Base-by-base conservation (phyloP, 1,140 invertebrate species). In the Neelides sp. region DNA sequence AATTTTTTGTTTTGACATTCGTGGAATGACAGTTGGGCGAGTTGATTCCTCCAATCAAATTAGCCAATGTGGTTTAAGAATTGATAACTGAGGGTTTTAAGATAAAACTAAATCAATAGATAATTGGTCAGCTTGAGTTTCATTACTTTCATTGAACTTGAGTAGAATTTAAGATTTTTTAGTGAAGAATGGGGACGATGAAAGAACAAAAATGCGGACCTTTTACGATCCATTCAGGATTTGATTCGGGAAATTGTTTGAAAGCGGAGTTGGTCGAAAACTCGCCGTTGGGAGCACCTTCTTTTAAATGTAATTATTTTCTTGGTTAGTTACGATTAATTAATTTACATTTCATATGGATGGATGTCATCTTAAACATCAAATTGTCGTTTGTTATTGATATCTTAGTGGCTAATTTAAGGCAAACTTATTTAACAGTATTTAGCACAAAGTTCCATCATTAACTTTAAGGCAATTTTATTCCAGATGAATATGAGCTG, bases 201-300 rank as follows among this genome's bases (percentile, higher is more conserved):
- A 52, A 61, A 57, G 68, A 66, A 54, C 69, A 74, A 35, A 63
- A 64, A 60, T 78, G 77, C 63, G 75, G 71, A 54, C 78, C 75
- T 61, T 82, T 83, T 68, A 68, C 71, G 57, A 84, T 87, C 69
- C 75, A 77, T 58, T 79, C 82, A 59, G 77, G 82, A 67, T 89
- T 91, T 73, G 87, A 91, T 67, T 91, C 87, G 23, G 84, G 85
- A 28, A 91, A 91, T 73, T 71, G 90, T 55, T 77, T 78, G 28
- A 75, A 73, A 65, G 85, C 87, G 35, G 84, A 87, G 51, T 66
- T 65, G 51, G 64, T 69, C 2, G 30, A 34, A 20, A 8, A 35
- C 19, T 35, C 15, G 23, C 22, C 23, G 15, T 12, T 22, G 17
- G n/a, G 22, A 40, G 35, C 5, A 10, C 19, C 19, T 13, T 12